phyloP scores from a whole-genome alignment of 2,113 vertebrate genomes.

The Tinamus guttatus region DNA sequence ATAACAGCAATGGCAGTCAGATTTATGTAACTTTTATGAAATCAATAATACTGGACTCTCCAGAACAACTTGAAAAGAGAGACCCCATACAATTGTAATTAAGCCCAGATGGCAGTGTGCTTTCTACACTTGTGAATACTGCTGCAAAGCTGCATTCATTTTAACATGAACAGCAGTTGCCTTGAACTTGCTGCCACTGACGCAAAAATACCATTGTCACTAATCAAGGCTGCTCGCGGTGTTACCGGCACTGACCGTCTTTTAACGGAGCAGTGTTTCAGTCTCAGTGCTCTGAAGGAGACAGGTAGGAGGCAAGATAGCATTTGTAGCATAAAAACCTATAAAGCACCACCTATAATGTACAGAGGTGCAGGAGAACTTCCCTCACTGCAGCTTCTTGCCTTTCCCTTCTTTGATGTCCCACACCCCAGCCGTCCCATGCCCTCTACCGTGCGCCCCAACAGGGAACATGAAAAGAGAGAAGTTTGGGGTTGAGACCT shows the following conservation, averaged over 20 bases:
- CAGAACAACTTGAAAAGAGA: conserved; percentile 35
- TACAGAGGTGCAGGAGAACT: not conserved
- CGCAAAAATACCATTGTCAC: conserved; percentile 21
- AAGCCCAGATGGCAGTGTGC: not conserved
- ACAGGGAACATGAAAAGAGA: not conserved
- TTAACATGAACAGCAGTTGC: conserved; percentile 3
- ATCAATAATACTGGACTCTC: conserved; percentile 50
- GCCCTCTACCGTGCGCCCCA: not conserved
- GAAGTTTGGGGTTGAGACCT: not conserved
- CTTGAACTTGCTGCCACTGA: conserved; percentile 44
- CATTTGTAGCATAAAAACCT: not conserved
- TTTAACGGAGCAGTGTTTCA: not conserved
- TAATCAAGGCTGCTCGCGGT: not conserved
- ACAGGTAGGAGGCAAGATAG: not conserved
- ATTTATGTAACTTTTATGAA: conserved; percentile 62
- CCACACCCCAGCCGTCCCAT: not conserved
- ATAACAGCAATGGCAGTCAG: conserved; percentile 24
- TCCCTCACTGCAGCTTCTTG: not conserved
- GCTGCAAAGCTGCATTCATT: not conserved
- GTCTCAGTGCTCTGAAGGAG: not conserved
- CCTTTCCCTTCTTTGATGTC: not conserved
- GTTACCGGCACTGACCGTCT: not conserved
- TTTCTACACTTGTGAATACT: not conserved
- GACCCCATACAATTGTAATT: conserved; percentile 54
- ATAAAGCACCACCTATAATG: accelerated